Evolutionary conservation across 2,797 vertebrate species (phyloP), one percentile per base, ranked within the genome.

Genomic region (Channa striata): DNA sequence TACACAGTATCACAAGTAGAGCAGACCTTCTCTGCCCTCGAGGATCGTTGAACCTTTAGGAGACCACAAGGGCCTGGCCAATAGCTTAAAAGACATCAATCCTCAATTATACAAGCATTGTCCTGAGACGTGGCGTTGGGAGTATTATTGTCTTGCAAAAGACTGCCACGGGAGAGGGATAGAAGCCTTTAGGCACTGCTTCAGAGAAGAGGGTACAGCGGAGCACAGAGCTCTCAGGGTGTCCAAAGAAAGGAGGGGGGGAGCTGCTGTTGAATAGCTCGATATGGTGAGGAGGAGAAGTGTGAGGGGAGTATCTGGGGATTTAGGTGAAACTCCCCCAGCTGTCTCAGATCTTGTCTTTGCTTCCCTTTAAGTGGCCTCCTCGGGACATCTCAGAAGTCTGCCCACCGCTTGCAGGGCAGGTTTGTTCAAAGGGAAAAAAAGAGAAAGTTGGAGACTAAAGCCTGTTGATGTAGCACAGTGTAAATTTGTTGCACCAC

Each of bases 91-190:
- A 87, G 88, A 92, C 92, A 94, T 92, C 92, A 93, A 92, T 92
- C 92, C 85, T 78, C 68, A 66, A 44, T 80, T 66, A 54, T 36
- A 52, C 80, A 68, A 84, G 87, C 86, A 90, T 93, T 94, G 92
- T 93, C 86, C 73, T 85, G 89, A 75, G 81, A 82, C 90, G 87
- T 94, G 93, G 93, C 93, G 94, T 95, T 95, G 93, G 89, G 66
- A 57, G 85, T 68, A 77, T 72, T 51, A 94, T 95, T 95, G 93
- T 95, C 84, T 94, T 95, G 93, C 90, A 92, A 94, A 94, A 88
- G 73, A 61, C 68, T 78, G 90, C 84, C 86, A 89, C 25, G 85
- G 68, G 65, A 89, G 91, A 83, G 85, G 89, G 87, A 92, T 83
- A 89, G 90, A 74, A 84, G 85, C 87, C 74, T 71, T 59, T 17